phyloP scores from a whole-genome alignment of 2,113 vertebrate genomes.

The Nothocercus julius region DNA sequence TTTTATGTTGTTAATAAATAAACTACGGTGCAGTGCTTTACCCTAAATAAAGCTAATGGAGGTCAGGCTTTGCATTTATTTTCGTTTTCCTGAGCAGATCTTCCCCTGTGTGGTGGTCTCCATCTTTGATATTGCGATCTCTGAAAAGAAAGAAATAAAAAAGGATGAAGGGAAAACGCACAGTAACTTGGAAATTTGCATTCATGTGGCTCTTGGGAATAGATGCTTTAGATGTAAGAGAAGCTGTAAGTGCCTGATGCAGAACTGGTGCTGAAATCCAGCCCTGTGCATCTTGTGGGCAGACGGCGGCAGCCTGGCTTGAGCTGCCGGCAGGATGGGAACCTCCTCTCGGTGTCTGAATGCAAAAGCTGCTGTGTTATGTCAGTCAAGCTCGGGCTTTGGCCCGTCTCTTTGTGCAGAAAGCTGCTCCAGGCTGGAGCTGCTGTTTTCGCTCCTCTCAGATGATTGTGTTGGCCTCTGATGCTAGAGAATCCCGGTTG shows the following conservation, averaged over 20 bases:
- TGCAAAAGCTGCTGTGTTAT: fast-evolving
- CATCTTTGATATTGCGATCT: neutral
- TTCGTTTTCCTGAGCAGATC: neutral
- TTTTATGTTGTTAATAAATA: conserved; percentile 73
- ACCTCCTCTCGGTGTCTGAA: neutral
- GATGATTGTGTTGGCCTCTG: neutral
- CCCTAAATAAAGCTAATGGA: conserved; percentile 45
- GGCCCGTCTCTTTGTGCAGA: neutral
- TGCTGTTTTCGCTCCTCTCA: fast-evolving
- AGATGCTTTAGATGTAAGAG: neutral
- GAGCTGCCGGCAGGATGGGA: neutral
- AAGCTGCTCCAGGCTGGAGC: neutral
- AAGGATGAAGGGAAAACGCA: neutral
- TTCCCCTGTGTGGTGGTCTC: neutral
- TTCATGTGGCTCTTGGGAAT: neutral
- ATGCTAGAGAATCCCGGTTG: fast-evolving
- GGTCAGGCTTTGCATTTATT: conserved; percentile 27
- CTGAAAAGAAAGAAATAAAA: neutral
- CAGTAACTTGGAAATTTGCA: neutral
- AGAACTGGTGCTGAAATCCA: neutral
- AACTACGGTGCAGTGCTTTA: conserved; percentile 17
- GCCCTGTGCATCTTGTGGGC: neutral
- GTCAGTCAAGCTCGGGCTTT: neutral
- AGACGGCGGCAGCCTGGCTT: neutral
- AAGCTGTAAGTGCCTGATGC: neutral